phyloP scores from a whole-genome alignment of 1,140 invertebrate genomes.

The Drosophila melanogaster region DNA sequence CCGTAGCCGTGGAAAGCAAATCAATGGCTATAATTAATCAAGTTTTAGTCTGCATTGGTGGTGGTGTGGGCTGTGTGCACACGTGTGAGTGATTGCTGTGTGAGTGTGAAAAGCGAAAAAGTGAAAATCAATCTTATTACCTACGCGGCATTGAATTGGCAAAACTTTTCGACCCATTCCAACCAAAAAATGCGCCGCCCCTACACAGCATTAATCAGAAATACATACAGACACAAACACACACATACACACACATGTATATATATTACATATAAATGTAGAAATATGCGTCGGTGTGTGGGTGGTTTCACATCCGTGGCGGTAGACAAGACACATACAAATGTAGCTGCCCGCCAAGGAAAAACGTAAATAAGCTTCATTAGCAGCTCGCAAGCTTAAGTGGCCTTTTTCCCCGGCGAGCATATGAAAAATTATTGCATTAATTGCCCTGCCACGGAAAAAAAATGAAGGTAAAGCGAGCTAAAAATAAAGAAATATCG shows the following conservation, averaged over 20 bases:
- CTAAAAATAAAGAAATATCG: constrained; percentile 16
- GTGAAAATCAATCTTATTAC: constrained; percentile 82
- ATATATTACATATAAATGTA: not conserved
- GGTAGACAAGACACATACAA: constrained; percentile 41
- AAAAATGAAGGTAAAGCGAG: not conserved
- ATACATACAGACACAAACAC: not conserved
- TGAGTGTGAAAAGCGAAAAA: constrained; percentile 56
- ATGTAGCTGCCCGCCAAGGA: constrained; percentile 5
- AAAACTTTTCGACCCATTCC: constrained; percentile 19
- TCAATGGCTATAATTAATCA: constrained; percentile 82
- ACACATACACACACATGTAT: not conserved
- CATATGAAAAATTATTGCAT: constrained; percentile 28
- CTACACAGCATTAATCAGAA: constrained; percentile 47
- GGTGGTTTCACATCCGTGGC: constrained; percentile 5
- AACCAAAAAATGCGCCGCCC: not conserved
- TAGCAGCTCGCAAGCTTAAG: constrained; percentile 70
- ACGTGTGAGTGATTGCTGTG: constrained; percentile 72
- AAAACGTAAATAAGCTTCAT: constrained; percentile 73
- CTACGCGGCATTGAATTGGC: constrained; percentile 64
- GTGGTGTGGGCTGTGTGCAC: constrained; percentile 10
- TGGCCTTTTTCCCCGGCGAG: constrained; percentile 12
- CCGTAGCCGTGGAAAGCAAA: constrained; percentile 79
- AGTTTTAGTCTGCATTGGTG: constrained; percentile 60
- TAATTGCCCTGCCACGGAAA: constrained; percentile 7
- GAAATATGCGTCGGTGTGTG: constrained; percentile 1